Evolutionary conservation across 2,113 vertebrate species (phyloP).

Genomic region (Amphilophus citrinellus): DNA sequence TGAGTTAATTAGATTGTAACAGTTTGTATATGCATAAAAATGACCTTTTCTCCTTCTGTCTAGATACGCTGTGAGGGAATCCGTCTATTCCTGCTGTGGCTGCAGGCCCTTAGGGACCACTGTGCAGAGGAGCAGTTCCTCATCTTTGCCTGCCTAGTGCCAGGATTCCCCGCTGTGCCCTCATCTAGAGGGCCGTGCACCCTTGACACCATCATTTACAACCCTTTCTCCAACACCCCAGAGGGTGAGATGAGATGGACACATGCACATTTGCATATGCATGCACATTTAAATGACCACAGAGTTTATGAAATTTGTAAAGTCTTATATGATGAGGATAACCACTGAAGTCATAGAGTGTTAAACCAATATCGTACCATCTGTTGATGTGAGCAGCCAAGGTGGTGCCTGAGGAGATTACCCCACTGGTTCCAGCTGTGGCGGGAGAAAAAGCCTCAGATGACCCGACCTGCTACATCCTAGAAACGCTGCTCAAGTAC

Average conservation of each 20-base stretch:
- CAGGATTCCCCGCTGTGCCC: constrained; percentile 91
- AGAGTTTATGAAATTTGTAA: background rate
- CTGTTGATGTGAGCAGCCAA: constrained; percentile 83
- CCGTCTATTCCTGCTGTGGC: constrained; percentile 96
- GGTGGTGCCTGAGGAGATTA: constrained; percentile 95
- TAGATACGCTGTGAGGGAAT: constrained; percentile 98
- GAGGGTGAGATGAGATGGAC: constrained; percentile 85
- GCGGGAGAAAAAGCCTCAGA: constrained; percentile 92
- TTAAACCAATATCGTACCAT: background rate
- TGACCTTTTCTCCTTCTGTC: background rate
- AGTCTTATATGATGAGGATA: background rate
- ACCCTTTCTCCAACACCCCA: constrained; percentile 81
- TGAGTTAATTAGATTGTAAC: background rate
- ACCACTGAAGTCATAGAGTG: background rate
- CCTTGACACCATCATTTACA: constrained; percentile 93
- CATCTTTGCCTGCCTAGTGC: constrained; percentile 95
- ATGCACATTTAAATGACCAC: background rate
- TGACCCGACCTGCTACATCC: constrained; percentile 94
- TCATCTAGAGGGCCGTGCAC: constrained; percentile 92
- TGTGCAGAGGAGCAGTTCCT: constrained; percentile 95
- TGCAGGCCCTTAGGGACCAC: constrained; percentile 95
- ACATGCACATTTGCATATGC: background rate
- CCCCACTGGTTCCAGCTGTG: constrained; percentile 89
- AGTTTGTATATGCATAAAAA: background rate
- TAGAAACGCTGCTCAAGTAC: constrained; percentile 93